A percentile compares a stretch with the other conserved stretches of the same genome.
Conservation (phyloP, 2,888 invertebrate genomes). For the Eledona agricola region DNA sequence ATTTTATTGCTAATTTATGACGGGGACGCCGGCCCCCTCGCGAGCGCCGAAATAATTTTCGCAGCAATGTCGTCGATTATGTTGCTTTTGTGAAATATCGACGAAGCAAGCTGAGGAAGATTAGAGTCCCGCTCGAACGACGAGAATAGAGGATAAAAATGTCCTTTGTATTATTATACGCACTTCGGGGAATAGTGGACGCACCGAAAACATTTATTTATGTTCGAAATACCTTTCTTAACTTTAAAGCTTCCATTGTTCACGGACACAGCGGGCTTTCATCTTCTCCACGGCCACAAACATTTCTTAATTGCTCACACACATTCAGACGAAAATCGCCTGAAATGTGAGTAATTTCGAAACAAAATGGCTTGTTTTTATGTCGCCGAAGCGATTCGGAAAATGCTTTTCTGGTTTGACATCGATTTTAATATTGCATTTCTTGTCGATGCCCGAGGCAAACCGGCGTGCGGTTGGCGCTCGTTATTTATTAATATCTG, state of each 20-base stretch:
- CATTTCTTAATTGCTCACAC: too few relatives aligned
- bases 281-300: too few relatives aligned
- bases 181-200: conserved; percentile 6
- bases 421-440: too few relatives aligned
- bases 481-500: conserved; percentile 1
- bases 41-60: too few relatives aligned
- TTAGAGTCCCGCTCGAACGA: conserved; percentile 18
- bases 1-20: conserved; percentile 35
- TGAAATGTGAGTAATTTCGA: too few relatives aligned
- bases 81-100: not conserved
- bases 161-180: conserved; percentile 9
- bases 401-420: too few relatives aligned
- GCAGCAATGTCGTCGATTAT: too few relatives aligned
- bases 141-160: conserved; percentile 16
- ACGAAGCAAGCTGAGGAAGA: conserved; percentile 8
- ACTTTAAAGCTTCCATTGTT: conserved; percentile 1
- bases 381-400: too few relatives aligned
- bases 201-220: not conserved
- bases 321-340: conserved; percentile 2
- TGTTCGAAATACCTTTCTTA: conserved; percentile 1
- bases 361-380: too few relatives aligned
- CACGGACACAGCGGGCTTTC: not conserved
- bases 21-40: too few relatives aligned
- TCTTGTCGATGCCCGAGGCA: too few relatives aligned
- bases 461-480: not conserved